Conservation (phyloP, 1,140 invertebrate genomes). For the Zophobas atratus region DNA sequence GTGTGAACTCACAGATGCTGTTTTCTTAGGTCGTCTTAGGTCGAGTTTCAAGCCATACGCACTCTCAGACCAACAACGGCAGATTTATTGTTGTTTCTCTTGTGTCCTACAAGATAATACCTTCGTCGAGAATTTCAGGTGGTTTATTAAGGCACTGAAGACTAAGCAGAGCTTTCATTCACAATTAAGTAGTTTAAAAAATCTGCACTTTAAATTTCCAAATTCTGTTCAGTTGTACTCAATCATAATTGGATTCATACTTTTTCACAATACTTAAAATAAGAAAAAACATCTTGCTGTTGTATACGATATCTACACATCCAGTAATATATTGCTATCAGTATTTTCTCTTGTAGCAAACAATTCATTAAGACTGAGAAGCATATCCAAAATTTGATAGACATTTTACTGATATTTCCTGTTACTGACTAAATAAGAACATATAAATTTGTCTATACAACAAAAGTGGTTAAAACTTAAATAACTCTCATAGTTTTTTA, state of each 20-base stretch:
- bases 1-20: constrained; percentile 55
- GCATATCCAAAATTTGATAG: no score
- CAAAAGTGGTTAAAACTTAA: no score
- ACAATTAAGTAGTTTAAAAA: neutral
- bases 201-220: neutral
- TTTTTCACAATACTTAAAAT: neutral
- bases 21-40: constrained; percentile 55
- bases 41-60: constrained; percentile 66
- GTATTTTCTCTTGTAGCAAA: no score
- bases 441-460: no score
- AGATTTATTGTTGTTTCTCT: constrained; percentile 50
- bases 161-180: neutral
- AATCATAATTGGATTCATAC: neutral
- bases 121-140: constrained; percentile 24
- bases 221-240: neutral
- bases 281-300: no score
- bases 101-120: constrained; percentile 41
- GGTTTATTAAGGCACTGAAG: constrained; percentile 10
- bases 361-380: no score
- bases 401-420: no score
- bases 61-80: constrained; percentile 48
- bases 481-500: no score
- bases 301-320: no score
- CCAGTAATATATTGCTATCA: no score
- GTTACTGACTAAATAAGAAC: no score